Percentiles rank a stretch among this genome's conserved stretches.
phyloP scores from a whole-genome alignment of 2,888 invertebrate genomes.

The Meta bourneti region DNA sequence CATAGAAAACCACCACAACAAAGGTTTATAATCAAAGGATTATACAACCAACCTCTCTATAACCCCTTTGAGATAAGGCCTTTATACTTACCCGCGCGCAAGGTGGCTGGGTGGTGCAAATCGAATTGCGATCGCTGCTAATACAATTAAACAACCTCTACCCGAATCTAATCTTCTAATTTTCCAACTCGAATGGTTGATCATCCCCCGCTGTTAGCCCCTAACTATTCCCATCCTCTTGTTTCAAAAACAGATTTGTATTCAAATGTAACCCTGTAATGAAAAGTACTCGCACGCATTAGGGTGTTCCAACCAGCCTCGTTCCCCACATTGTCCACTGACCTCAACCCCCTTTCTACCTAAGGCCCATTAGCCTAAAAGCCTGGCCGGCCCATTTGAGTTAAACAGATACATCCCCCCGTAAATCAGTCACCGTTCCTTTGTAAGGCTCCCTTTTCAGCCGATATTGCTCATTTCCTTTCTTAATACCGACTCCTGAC shows the following conservation, averaged over 20 bases:
- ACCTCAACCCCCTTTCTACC: conserved; percentile 29
- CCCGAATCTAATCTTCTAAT: background rate
- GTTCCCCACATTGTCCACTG: conserved; percentile 22
- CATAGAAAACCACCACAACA: too few species aligned
- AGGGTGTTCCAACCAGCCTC: conserved; percentile 23
- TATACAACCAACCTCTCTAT: too few species aligned
- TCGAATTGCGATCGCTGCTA: background rate
- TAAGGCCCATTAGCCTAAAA: conserved; percentile 64
- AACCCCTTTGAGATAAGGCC: too few species aligned
- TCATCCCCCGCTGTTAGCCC: background rate
- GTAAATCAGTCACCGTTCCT: conserved; percentile 56
- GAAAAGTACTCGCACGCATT: conserved; percentile 17
- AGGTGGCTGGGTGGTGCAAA: background rate
- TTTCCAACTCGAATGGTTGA: background rate
- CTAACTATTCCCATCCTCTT: background rate
- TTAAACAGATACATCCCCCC: conserved; percentile 41
- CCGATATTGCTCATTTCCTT: conserved; percentile 64
- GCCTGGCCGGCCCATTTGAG: conserved; percentile 57
- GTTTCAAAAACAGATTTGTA: background rate
- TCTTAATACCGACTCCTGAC: conserved; percentile 45
- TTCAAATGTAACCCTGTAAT: conserved; percentile 11
- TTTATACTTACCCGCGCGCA: too few species aligned
- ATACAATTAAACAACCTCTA: background rate
- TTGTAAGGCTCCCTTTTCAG: conserved; percentile 41
- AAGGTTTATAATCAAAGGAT: too few species aligned